Evolutionary conservation across 2,113 vertebrate species (phyloP).

Genomic region (Plectropomus leopardus): DNA sequence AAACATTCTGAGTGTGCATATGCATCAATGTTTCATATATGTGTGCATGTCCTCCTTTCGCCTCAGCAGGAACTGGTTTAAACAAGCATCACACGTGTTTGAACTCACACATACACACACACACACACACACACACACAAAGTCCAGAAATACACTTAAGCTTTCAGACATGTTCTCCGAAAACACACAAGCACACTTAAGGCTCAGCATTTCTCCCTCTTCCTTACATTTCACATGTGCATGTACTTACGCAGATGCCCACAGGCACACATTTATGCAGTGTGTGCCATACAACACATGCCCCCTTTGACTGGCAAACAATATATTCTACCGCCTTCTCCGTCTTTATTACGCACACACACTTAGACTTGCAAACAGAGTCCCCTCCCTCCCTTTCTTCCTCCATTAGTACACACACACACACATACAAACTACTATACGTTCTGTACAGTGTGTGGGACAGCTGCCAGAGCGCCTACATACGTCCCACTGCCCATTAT

Average conservation of each 20-base stretch:
- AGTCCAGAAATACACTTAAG: conserved; percentile 9
- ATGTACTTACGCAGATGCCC: conserved; percentile 8
- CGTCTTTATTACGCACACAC: conserved; percentile 41
- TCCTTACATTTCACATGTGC: conserved; percentile 21
- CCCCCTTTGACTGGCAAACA: conserved; percentile 42
- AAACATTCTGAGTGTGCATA: conserved; percentile 35
- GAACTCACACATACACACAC: neutral
- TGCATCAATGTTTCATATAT: conserved; percentile 65
- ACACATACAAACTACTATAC: conserved; percentile 26
- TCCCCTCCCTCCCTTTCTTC: conserved; percentile 18
- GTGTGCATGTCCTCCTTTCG: conserved; percentile 17
- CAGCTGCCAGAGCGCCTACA: conserved; percentile 69
- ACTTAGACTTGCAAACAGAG: conserved; percentile 54
- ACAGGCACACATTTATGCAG: conserved; percentile 22
- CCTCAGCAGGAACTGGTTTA: conserved; percentile 30
- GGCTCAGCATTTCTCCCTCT: neutral
- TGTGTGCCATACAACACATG: conserved; percentile 12
- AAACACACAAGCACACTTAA: neutral
- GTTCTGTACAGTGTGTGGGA: conserved; percentile 65
- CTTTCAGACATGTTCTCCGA: conserved; percentile 18
- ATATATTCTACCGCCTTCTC: conserved; percentile 37
- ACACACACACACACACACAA: neutral
- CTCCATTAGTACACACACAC: conserved; percentile 22
- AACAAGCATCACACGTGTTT: neutral
- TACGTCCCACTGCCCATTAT: conserved; percentile 69